phyloP scores from a whole-genome alignment of 1,140 invertebrate species.

The Procambarus clarkii region DNA sequence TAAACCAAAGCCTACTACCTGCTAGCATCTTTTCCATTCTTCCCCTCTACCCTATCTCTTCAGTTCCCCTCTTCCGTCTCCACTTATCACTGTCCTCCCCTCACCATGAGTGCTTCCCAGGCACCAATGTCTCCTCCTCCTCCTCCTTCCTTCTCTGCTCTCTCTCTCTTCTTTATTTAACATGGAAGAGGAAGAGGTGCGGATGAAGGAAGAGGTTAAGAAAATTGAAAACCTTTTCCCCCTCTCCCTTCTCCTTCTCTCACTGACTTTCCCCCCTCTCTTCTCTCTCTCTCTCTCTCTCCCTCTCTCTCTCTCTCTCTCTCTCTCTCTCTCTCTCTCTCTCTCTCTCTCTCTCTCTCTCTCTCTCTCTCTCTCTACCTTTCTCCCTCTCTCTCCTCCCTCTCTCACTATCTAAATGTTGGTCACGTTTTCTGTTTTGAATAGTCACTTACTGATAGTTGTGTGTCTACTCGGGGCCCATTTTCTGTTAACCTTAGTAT shows the following conservation, averaged over 20 bases:
- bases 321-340: neutral
- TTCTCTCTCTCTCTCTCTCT: neutral
- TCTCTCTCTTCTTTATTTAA: neutral
- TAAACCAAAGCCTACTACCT: no score
- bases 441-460: no score
- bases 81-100: no score
- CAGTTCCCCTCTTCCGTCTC: neutral
- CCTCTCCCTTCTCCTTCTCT: neutral
- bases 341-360: neutral
- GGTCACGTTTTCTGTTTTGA: no score
- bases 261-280: neutral
- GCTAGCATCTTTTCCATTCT: no score
- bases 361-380: neutral
- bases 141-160: neutral
- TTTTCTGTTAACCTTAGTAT: no score
- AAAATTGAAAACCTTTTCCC: no score
- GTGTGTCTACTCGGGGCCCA: no score
- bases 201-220: no score
- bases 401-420: neutral
- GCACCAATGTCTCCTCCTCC: neutral
- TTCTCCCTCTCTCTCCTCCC: neutral
- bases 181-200: no score
- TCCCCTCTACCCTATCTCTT: neutral
- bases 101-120: no score
- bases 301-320: neutral